Evolutionary conservation across 2,113 vertebrate species (phyloP).

Genomic region (Hystrix brachyura): DNA sequence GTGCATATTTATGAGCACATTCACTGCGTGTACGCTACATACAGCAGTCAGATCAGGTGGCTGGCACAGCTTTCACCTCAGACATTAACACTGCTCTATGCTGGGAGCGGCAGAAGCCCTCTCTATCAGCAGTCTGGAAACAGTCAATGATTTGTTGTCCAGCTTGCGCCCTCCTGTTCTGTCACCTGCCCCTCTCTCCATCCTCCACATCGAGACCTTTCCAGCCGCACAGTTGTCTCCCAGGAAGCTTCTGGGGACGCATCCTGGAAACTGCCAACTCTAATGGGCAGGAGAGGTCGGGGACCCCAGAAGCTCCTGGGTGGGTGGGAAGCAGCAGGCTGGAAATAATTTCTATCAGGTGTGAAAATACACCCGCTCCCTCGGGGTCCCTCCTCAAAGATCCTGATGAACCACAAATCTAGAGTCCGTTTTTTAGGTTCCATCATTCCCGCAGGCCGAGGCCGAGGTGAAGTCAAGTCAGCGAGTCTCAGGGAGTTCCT

Average conservation of each 20-base stretch:
- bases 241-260: too few relatives aligned
- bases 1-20: background rate
- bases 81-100: background rate
- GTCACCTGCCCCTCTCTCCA: background rate
- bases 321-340: background rate
- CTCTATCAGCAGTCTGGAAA: background rate
- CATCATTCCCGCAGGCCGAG: background rate
- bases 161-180: background rate
- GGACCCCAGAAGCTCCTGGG: background rate
- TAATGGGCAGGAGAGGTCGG: background rate
- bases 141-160: background rate
- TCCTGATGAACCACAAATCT: background rate
- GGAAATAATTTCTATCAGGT: background rate
- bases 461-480: too few relatives aligned
- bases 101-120: background rate
- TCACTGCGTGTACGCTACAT: background rate
- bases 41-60: background rate
- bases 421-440: background rate
- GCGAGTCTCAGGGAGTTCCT: background rate
- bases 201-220: background rate
- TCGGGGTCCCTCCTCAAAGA: background rate
- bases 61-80: background rate
- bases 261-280: background rate
- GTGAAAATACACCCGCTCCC: background rate
- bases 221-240: too few relatives aligned